Evolutionary conservation across 1,140 invertebrate species (phyloP), one percentile per base, ranked within the genome.

Genomic region (Drosophila repleta): DNA sequence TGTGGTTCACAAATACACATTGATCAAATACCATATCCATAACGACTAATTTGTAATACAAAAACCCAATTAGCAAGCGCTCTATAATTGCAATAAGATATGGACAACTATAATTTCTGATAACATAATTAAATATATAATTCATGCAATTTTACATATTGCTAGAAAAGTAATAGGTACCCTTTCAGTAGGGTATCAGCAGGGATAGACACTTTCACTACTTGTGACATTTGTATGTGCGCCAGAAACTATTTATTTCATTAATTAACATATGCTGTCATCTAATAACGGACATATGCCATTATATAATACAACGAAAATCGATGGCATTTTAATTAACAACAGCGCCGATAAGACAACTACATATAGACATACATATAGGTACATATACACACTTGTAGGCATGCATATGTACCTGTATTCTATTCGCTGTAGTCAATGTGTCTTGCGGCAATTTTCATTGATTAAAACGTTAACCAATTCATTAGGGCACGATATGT

Each of bases 311-410:
- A n/a, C 37, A 5, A 35, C 8, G 52, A 58, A 70, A 70, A 71
- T 71, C 68, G 62, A 71, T 71, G 68, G 46, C 68, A 70, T 70
- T 70, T 70, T 70, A 70, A 70, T 70, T 70, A 70, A 70, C 49
- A 21, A 17, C 62, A 45, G 62, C 35, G 24, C 61, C 35, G 68
- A 58, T 65, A 71, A 71, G 52, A 57, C 18, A 20, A 15, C 35
- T 7, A 37, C 6, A n/a, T 39, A 37, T 15, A 15, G 4, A 21
- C 17, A 53, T 7, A 45, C 24, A 45, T 2, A 37, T 13, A 52
- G 32, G 21, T 45, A 6, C 32, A n/a, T n/a, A 39, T 37, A 48
- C 29, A 29, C 29, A 6, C 32, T 11, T n/a, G 26, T 37, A 48
- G 6, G 8, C 29, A 29, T 29, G 7, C 7, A 29, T 6, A 61